Conservation (phyloP, 2,888 invertebrate genomes). For the Laothoe populi region DNA sequence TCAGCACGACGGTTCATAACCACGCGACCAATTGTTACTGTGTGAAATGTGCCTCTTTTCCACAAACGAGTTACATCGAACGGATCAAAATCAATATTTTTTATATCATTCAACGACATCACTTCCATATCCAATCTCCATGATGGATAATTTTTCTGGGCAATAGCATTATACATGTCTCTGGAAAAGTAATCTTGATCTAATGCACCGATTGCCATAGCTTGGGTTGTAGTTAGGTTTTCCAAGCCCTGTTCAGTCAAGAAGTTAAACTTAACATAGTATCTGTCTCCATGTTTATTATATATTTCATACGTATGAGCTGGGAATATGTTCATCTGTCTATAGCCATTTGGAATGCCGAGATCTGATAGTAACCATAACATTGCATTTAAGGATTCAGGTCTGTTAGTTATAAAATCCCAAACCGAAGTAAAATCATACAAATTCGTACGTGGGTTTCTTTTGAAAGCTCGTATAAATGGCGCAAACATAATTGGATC, state of each 20-base stretch:
- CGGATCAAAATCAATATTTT: slow-evolving; percentile 59
- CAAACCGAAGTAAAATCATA: slow-evolving; percentile 94
- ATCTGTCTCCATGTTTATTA: slow-evolving; percentile 87
- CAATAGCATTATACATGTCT: slow-evolving; percentile 94
- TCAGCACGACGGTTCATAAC: slow-evolving; percentile 57
- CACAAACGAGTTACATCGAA: slow-evolving; percentile 63
- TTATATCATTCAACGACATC: slow-evolving; percentile 52
- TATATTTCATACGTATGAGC: slow-evolving; percentile 95
- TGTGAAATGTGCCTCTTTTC: slow-evolving; percentile 66
- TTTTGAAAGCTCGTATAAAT: slow-evolving; percentile 94
- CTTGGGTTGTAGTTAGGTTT: slow-evolving; percentile 87
- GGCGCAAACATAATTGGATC: slow-evolving; percentile 93
- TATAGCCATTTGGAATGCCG: slow-evolving; percentile 94
- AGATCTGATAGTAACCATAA: slow-evolving; percentile 92
- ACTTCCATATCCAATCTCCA: slow-evolving; percentile 69
- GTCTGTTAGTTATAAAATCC: slow-evolving; percentile 93
- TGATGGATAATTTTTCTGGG: slow-evolving; percentile 79
- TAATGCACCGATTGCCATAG: slow-evolving; percentile 85
- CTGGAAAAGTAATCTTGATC: slow-evolving; percentile 94
- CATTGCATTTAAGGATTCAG: slow-evolving; percentile 91
- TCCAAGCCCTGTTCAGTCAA: slow-evolving; percentile 95
- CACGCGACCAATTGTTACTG: slow-evolving; percentile 57
- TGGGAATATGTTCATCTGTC: slow-evolving; percentile 96
- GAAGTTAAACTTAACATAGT: slow-evolving; percentile 95
- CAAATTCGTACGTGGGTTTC: slow-evolving; percentile 93